Conservation (phyloP, 2,113 vertebrate genomes). For the Oncorhynchus masou region DNA sequence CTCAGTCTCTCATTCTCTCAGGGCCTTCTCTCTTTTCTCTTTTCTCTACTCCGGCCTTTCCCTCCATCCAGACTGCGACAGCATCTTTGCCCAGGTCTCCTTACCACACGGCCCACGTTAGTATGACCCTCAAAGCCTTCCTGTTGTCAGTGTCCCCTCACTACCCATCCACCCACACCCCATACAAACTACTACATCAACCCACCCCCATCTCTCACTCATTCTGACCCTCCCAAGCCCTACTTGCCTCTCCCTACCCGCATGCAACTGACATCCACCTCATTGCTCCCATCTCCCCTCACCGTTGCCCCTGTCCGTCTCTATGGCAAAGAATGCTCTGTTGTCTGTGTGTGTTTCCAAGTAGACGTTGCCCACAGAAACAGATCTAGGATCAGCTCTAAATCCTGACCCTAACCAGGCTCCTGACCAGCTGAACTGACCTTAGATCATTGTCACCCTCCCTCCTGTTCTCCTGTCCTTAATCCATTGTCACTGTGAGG, state of each 20-base stretch:
- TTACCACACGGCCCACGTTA: conserved; percentile 83
- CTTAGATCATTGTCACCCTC: too few relatives aligned
- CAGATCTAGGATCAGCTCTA: too few relatives aligned
- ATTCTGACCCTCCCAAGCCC: not conserved
- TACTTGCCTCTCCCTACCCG: too few relatives aligned
- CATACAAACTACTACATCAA: not conserved
- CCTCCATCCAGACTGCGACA: conserved; percentile 76
- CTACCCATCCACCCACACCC: not conserved
- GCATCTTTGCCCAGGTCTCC: conserved; percentile 77
- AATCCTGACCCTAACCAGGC: too few relatives aligned
- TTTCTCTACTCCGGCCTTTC: conserved; percentile 48
- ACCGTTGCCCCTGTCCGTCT: not conserved
- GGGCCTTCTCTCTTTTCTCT: not conserved
- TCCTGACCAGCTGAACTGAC: too few relatives aligned
- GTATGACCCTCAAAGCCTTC: conserved; percentile 67
- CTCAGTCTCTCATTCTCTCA: not conserved
- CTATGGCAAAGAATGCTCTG: not conserved
- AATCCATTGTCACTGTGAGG: too few relatives aligned
- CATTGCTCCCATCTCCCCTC: conserved; percentile 15
- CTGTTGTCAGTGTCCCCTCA: conserved; percentile 10
- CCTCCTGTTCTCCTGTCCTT: too few relatives aligned
- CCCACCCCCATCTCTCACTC: too few relatives aligned
- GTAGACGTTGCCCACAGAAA: too few relatives aligned
- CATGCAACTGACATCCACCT: too few relatives aligned
- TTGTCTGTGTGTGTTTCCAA: too few relatives aligned